phyloP scores from a whole-genome alignment of 2,797 vertebrate species.

The Coregonus suidteri region DNA sequence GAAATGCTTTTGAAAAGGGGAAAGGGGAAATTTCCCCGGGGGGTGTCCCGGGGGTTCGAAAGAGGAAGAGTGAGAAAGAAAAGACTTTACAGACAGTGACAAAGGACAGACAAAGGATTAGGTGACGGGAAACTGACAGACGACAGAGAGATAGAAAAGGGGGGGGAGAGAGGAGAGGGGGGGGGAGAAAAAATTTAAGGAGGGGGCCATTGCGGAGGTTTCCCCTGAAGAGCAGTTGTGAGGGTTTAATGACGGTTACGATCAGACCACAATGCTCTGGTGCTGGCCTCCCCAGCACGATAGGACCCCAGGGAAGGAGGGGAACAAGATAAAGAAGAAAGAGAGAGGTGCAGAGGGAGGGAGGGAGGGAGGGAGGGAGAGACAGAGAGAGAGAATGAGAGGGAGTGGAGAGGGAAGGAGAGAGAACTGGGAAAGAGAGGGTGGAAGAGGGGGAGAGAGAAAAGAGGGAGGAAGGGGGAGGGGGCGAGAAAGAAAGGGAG shows the following conservation, averaged over 20 bases:
- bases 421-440: neutral
- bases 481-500: neutral
- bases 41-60: slow-evolving; percentile 33
- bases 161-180: slow-evolving; percentile 33
- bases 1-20: no score
- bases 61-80: neutral
- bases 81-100: neutral
- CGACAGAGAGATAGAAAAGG: no score
- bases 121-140: no score
- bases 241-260: slow-evolving; percentile 69
- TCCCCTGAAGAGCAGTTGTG: slow-evolving; percentile 46
- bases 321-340: slow-evolving; percentile 5
- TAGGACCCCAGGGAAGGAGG: slow-evolving; percentile 25
- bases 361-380: neutral
- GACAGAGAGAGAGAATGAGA: neutral
- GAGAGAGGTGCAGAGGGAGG: neutral
- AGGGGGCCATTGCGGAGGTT: slow-evolving; percentile 39
- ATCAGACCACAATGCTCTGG: slow-evolving; percentile 51
- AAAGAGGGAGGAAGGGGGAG: neutral
- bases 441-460: slow-evolving; percentile 8
- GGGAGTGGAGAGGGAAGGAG: neutral
- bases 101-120: no score
- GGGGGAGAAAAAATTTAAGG: neutral
- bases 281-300: slow-evolving; percentile 36
- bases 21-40: slow-evolving; percentile 27